Evolutionary conservation across 2,888 invertebrate genomes (phyloP).

Genomic region (Ophion slaviceki): DNA sequence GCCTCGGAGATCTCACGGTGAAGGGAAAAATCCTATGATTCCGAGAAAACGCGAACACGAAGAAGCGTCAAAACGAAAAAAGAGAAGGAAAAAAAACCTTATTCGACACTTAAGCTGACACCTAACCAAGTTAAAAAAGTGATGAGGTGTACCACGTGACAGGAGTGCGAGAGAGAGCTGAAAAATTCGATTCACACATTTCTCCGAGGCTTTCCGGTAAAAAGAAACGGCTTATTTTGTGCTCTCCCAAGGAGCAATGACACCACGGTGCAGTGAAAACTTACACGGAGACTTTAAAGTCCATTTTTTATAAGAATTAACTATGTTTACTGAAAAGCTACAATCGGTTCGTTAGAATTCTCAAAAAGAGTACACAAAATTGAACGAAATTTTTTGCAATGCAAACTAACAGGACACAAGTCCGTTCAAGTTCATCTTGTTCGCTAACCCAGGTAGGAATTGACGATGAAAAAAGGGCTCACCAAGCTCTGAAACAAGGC

Average conservation of each 20-base stretch:
- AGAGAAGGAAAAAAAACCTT: neutral
- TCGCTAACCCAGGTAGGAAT: too few relatives aligned
- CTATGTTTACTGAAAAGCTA: neutral
- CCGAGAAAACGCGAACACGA: too few relatives aligned
- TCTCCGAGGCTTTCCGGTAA: neutral
- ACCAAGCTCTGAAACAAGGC: too few relatives aligned
- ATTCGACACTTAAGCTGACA: neutral
- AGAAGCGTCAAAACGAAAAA: neutral
- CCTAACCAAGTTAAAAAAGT: neutral
- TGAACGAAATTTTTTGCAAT: too few relatives aligned
- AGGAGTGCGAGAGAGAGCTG: neutral
- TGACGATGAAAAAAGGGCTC: too few relatives aligned
- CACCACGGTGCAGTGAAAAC: neutral
- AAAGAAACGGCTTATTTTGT: neutral
- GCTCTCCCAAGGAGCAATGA: neutral
- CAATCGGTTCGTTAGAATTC: too few relatives aligned
- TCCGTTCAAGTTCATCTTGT: neutral
- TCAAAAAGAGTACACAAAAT: too few relatives aligned
- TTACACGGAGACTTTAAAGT: neutral
- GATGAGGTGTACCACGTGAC: neutral
- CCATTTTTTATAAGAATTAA: neutral
- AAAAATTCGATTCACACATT: neutral
- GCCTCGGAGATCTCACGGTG: neutral
- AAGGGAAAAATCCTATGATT: neutral
- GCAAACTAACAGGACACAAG: neutral